Base-by-base conservation (phyloP, 92 coral and sea anemone species). In the Blastomussa wellsi region DNA sequence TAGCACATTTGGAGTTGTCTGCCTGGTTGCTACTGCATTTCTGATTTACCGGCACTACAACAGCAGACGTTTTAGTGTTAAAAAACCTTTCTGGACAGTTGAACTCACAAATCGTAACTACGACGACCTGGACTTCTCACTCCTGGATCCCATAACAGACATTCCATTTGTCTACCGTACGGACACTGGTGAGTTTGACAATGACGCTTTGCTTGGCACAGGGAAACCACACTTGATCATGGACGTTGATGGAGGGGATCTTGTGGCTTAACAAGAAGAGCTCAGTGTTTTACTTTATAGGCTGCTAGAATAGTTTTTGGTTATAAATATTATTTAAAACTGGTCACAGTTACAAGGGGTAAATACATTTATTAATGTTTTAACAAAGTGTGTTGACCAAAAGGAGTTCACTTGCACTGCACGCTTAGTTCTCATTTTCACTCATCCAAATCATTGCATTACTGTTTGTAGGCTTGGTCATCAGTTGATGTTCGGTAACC, bases 121-220 rank as follows among this genome's bases (percentile, higher is more conserved):
- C 36, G 95, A 90, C 77, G 95, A 94, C 82, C 76, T 94, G 92
- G 98, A 94, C 81, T 94, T 94, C 73, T 94, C 98, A 20, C 80
- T 94, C 33, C 86, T 94, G 68, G 93, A 92, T 84, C 90, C 98
- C 19, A 91, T 94, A 32, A 82, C 93, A 26, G 98, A 94, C 76
- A 89, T 91, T 6, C 98, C 98, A 19, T 90, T 90, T 82, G 98
- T 94, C 1, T 94, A 92, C 72, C 88, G 98, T 35, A 88, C 90
- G 38, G 98, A 94, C 71, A 83, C 88, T 60, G 89, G 65, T 19
- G 98, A 90, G 74, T 94, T 92, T 88, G 98, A 94, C 66, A 88
- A 78, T 37, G 98, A 94, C 28, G 98, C 98, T 0, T 78, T 94
- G 69, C 91, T 94, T 9, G 88, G 88, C 17, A 52, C 92, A 13